Evolutionary conservation across 2,113 vertebrate genomes (phyloP).

Genomic region (Hepsetus odoe): DNA sequence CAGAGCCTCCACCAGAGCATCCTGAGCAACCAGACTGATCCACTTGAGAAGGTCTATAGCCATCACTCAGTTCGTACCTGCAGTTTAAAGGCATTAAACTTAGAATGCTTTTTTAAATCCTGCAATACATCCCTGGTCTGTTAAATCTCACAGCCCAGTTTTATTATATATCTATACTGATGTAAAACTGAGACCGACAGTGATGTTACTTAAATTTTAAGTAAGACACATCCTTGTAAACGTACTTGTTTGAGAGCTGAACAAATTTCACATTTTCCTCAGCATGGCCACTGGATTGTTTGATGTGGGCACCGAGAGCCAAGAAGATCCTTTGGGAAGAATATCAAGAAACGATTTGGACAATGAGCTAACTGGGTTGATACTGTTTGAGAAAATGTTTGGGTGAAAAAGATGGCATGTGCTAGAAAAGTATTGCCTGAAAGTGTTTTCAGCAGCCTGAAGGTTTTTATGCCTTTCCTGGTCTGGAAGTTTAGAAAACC

Average conservation of each 20-base stretch:
- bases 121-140: background rate
- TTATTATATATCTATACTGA: too few species aligned
- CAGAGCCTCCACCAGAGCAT: constrained; percentile 85
- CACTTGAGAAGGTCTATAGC: constrained; percentile 89
- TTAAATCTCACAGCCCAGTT: too few species aligned
- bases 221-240: background rate
- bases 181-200: too few species aligned
- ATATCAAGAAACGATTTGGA: background rate
- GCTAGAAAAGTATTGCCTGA: constrained; percentile 77
- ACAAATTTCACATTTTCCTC: constrained; percentile 85
- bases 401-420: background rate
- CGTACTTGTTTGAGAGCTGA: constrained; percentile 85
- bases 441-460: constrained; percentile 87
- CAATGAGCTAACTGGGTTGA: background rate
- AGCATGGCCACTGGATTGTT: constrained; percentile 82
- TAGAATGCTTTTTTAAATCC: too few species aligned
- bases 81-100: background rate
- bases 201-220: too few species aligned
- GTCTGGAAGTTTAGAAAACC: constrained; percentile 88
- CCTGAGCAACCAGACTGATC: constrained; percentile 84
- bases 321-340: constrained; percentile 81
- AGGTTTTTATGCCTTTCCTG: constrained; percentile 88
- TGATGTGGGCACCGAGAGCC: constrained; percentile 88
- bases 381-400: background rate
- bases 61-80: constrained; percentile 89